Conservation (phyloP, 2,797 vertebrate species). For the Xerus rutilus region DNA sequence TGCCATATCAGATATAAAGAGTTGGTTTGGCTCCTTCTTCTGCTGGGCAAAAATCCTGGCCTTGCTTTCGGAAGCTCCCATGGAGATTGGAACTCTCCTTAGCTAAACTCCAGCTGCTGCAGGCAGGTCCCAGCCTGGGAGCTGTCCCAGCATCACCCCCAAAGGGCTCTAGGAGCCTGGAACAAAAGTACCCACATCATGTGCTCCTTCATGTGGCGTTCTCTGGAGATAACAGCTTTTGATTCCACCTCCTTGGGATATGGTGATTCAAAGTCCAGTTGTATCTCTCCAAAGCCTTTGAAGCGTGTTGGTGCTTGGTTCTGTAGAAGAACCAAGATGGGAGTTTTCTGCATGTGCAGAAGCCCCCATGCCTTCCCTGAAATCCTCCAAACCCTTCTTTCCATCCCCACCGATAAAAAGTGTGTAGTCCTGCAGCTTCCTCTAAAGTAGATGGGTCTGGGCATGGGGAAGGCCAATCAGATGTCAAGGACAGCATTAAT, state of each 20-base stretch:
- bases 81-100: not conserved
- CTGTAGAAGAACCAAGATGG: constrained; percentile 38
- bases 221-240: constrained; percentile 45
- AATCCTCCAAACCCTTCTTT: constrained; percentile 11
- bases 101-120: not conserved
- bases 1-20: not conserved
- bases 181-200: not conserved
- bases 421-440: not conserved
- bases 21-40: not conserved
- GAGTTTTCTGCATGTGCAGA: constrained; percentile 36
- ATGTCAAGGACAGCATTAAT: not conserved
- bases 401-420: not conserved
- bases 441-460: not conserved
- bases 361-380: not conserved
- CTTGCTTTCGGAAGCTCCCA: not conserved
- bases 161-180: not conserved
- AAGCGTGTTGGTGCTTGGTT: not conserved
- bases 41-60: constrained; percentile 37
- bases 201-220: not conserved
- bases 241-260: constrained; percentile 2
- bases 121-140: not conserved
- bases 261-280: constrained; percentile 13
- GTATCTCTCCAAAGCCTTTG: constrained; percentile 53
- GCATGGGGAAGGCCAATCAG: not conserved
- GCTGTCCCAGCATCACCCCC: not conserved